phyloP scores from a whole-genome alignment of 2,888 invertebrate genomes.

The Carterocephalus palaemon region DNA sequence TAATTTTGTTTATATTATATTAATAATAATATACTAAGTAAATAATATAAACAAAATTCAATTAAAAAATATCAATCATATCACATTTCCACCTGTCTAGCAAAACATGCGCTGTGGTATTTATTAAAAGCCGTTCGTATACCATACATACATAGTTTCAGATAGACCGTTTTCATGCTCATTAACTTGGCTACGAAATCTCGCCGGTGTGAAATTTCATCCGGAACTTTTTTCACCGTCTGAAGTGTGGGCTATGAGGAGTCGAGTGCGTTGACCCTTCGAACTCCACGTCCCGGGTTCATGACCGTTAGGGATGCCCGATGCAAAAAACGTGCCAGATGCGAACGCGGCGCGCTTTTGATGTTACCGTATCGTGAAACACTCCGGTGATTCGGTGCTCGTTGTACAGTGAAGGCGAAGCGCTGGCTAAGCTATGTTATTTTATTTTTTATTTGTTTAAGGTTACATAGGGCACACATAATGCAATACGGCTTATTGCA shows the following conservation, averaged over 20 bases:
- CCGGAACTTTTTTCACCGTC: conserved; percentile 42
- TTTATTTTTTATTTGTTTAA: too few relatives aligned
- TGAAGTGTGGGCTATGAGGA: conserved; percentile 32
- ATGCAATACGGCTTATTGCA: too few relatives aligned
- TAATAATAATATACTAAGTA: too few relatives aligned
- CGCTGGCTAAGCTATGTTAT: conserved; percentile 4
- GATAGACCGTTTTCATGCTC: conserved; percentile 20
- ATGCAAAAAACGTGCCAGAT: conserved; percentile 45
- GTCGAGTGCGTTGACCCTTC: conserved; percentile 50
- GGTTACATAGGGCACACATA: too few relatives aligned
- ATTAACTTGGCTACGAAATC: conserved; percentile 34
- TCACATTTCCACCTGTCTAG: too few relatives aligned
- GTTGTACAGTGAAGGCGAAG: conserved; percentile 6
- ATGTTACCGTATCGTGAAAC: conserved; percentile 30
- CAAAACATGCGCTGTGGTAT: too few relatives aligned
- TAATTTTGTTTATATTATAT: too few relatives aligned
- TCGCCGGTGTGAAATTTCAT: conserved; percentile 56
- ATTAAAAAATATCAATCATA: too few relatives aligned
- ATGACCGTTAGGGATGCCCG: conserved; percentile 55
- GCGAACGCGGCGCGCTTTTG: conserved; percentile 42
- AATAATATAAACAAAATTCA: too few relatives aligned
- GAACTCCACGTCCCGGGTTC: conserved; percentile 48
- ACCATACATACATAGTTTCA: too few relatives aligned
- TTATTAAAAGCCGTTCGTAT: too few relatives aligned
- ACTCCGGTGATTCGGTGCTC: conserved; percentile 4